Evolutionary conservation across 2,888 invertebrate genomes (phyloP).

Genomic region (Mesoligia furuncula): DNA sequence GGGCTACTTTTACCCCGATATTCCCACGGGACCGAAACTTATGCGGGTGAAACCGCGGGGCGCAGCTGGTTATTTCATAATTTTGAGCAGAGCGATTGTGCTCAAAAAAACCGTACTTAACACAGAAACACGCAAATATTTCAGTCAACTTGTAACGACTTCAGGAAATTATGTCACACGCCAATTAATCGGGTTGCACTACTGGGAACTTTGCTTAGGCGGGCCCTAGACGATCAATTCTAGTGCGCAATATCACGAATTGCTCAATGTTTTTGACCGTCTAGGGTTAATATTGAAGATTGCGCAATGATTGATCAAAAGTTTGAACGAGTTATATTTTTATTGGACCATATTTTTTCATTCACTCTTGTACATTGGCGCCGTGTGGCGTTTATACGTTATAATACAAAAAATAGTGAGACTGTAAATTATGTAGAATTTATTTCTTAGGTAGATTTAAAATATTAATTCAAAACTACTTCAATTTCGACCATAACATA

Average conservation of each 20-base stretch:
- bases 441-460: not conserved
- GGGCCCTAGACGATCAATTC: not conserved
- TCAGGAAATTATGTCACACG: constrained; percentile 49
- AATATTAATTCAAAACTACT: not conserved
- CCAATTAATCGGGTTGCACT: constrained; percentile 31
- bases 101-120: constrained; percentile 61
- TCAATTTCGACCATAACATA: not conserved
- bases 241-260: too few species aligned
- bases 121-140: constrained; percentile 64
- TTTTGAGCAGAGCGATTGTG: constrained; percentile 48
- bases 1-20: too few species aligned
- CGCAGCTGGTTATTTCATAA: constrained; percentile 47
- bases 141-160: constrained; percentile 61
- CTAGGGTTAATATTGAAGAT: not conserved
- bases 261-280: not conserved
- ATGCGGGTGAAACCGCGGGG: too few species aligned
- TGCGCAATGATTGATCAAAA: not conserved
- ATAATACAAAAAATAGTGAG: not conserved
- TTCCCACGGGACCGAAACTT: too few species aligned
- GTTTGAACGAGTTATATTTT: not conserved
- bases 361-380: too few species aligned
- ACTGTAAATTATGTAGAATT: not conserved
- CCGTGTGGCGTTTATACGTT: not conserved
- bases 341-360: too few species aligned
- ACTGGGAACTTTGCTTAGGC: not conserved